Evolutionary conservation across 2,797 vertebrate genomes (phyloP), one percentile per base, ranked within the genome.

Genomic region (Danio albolineatus): DNA sequence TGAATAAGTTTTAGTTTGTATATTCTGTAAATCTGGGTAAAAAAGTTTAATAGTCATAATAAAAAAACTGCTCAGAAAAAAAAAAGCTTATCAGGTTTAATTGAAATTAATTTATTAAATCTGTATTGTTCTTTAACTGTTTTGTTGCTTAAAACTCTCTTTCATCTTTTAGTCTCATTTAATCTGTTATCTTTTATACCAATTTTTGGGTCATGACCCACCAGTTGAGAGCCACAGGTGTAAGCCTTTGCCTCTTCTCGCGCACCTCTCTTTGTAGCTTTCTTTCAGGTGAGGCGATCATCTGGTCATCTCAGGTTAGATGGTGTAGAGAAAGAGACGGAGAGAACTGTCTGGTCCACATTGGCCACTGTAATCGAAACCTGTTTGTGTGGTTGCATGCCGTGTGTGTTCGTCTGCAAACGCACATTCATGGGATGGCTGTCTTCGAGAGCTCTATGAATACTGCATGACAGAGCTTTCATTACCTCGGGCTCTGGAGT

Each of bases 401-500:
- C 28, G 66, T 21, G 80, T 41, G 73, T 82, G 41, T 79, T 73
- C 59, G 69, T 79, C 77, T 73, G 77, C 77, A 79, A 72, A 79
- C 10, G 73, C 64, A 61, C 41, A 65, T 59, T 44, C 73, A 38
- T 75, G 67, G 28, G 39, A 81, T 61, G 73, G 59, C 60, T 75
- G 80, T 73, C 82, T 79, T 83, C 84, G 87, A 90, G 90, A 87
- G 89, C 80, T 75, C 85, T 86, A 91, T 93, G 91, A 92, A 93
- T 92, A 94, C 90, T 94, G 91, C 92, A 94, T 93, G 92, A 92
- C 89, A 43, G 85, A 88, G 88, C 88, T 88, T 93, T 94, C 90
- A 91, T 91, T 91, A 91, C 90, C 78, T 88, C 70, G 81, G 80
- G 43, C 89, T 88, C 90, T 93, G 67, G 89, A 89, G 87, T 91